Evolutionary conservation across 1,140 invertebrate species (phyloP), one percentile per base, ranked within the genome.

Genomic region (Drosophila setifemur): DNA sequence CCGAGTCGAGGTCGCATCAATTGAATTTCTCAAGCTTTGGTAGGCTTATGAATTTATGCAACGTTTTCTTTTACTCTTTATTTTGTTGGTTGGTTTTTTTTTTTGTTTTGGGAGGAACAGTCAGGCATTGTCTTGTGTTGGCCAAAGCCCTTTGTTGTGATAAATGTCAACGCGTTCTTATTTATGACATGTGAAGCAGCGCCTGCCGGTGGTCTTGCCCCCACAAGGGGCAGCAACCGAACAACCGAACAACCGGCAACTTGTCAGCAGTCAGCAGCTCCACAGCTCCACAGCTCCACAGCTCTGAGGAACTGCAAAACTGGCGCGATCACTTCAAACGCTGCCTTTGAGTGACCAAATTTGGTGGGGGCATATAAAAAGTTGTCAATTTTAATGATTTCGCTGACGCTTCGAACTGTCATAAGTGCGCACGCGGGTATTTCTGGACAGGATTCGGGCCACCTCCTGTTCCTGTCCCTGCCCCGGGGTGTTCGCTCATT

Each of bases 81-180:
- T 21, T 43, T 53, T 25, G 40, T 37, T 35, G 23, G 26, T 43
- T 53, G 29, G 40, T 37, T 35, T 28, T 37, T 54, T 52, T 50
- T 28, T 52, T 31, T 55, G 52, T 45, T n/a, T 40, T 23, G 3
- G 1, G 33, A 37, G 33, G 45, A 52, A n/a, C n/a, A n/a, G n/a
- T n/a, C n/a, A n/a, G 37, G 70, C 64, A 60, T 55, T 64, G 73
- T 79, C 63, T 63, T 68, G 43, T 42, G 47, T 44, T 53, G 52
- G 55, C 55, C 26, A 8, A 18, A 19, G 81, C 75, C 82, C 81
- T 86, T 81, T 86, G 82, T 82, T 89, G 88, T 89, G 88, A 89
- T 89, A 89, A 89, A 89, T 89, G 88, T 89, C 88, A 89, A 88
- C 78, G 88, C 83, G 81, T 83, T 82, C 83, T 89, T 89, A 89